Conservation (phyloP, 2,888 invertebrate genomes). For the Drosophila infuscata region DNA sequence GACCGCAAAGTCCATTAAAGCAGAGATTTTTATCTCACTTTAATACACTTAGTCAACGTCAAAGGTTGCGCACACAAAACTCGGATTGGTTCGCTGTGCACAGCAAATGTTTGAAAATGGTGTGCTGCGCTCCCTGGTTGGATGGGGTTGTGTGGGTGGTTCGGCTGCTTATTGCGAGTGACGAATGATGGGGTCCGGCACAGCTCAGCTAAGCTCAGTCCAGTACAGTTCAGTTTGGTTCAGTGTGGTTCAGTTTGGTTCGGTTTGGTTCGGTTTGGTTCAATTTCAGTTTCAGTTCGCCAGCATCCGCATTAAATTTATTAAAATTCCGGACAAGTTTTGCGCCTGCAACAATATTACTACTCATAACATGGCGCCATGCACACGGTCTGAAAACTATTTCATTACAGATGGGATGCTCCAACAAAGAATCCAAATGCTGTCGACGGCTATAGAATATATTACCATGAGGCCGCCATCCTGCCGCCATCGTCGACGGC, state of each 20-base stretch:
- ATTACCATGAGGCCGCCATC: slow-evolving; percentile 90
- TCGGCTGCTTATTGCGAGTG: neutral
- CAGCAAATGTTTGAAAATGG: slow-evolving; percentile 6
- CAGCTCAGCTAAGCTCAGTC: neutral
- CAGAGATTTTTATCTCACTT: slow-evolving; percentile 80
- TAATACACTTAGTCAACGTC: slow-evolving; percentile 80
- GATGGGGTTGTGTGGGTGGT: neutral
- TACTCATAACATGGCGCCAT: slow-evolving; percentile 74
- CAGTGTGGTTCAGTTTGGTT: neutral
- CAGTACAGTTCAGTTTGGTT: neutral
- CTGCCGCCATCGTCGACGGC: slow-evolving; percentile 65
- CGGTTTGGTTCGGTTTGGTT: neutral
- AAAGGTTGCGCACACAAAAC: slow-evolving; percentile 65
- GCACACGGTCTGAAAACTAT: slow-evolving; percentile 72
- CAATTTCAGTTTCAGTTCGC: slow-evolving; percentile 1
- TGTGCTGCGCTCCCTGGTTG: neutral
- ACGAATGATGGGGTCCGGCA: slow-evolving; percentile 13
- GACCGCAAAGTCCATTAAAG: slow-evolving; percentile 82
- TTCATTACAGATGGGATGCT: slow-evolving; percentile 89
- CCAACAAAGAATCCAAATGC: slow-evolving; percentile 93
- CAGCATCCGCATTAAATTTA: slow-evolving; percentile 70
- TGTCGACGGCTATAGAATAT: slow-evolving; percentile 93
- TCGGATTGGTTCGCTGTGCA: slow-evolving; percentile 11
- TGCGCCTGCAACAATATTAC: slow-evolving; percentile 80
- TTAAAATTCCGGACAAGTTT: slow-evolving; percentile 78